A percentile compares a stretch with the other conserved stretches of the same genome.
These are phyloP conservation scores for Diglossa brunneiventris DNA, from an alignment of 2,113 vertebrate genomes.

Conservation along the genomic window DNA sequence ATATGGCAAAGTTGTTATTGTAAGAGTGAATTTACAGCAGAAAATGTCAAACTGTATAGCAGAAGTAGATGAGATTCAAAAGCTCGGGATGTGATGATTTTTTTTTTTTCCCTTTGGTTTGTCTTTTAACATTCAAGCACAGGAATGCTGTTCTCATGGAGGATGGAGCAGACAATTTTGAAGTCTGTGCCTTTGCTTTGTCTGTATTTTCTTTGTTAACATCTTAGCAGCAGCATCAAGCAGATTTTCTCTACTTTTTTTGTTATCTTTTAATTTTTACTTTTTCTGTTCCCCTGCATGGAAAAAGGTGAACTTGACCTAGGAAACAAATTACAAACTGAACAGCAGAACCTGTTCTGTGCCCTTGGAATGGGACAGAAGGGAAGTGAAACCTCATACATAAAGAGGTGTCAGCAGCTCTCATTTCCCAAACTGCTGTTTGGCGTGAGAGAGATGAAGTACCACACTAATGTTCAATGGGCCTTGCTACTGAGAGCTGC, in stretches of 20 bases:
- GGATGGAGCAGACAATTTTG: background rate
- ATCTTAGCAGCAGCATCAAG: background rate
- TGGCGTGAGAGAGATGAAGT: background rate
- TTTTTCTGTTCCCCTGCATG: background rate
- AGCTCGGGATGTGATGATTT: background rate
- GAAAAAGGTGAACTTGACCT: background rate
- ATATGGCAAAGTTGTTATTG: background rate
- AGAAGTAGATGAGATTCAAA: background rate
- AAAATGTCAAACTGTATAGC: background rate
- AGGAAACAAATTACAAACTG: background rate
- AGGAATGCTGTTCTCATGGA: background rate
- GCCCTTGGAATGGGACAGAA: slow-evolving; percentile 18
- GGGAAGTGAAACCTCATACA: background rate
- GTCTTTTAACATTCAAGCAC: background rate
- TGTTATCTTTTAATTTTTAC: background rate
- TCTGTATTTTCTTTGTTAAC: background rate
- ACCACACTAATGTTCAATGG: slow-evolving; percentile 17
- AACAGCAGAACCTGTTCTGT: background rate
- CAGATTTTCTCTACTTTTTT: background rate
- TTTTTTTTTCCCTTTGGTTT: background rate
- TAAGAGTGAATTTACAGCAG: background rate
- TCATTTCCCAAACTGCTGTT: slow-evolving; percentile 14
- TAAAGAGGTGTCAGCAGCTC: background rate
- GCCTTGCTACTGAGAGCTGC: background rate
- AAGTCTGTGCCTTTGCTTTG: background rate